Base-by-base conservation (phyloP, 35 echinoderm and acorn worm species). In the Heliocidaris tuberculata region DNA sequence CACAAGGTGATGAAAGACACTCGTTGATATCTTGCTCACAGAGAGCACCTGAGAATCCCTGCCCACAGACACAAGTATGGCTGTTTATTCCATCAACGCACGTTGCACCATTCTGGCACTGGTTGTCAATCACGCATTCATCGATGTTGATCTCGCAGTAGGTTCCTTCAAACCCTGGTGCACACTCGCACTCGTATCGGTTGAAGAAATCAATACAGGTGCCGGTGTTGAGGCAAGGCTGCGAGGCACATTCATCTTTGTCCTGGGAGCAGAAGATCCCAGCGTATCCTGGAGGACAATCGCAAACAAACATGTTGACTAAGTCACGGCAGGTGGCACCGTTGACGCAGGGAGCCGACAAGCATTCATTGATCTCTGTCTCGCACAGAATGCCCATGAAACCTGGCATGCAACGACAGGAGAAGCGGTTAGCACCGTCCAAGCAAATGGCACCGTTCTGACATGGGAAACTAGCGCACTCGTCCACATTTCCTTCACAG, bases 401-500 rank as follows among this genome's bases (percentile, higher is more conserved):
- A 2, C 98, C 98, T 8, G 60, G 59, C 32, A 48, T 42, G 90
- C 98, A 99, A 6, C 50, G 42, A 93, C 98, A 99, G 29, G 59
- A 86, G 87, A 95, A 99, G 24, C 93, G 50, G 31, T 99, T 96
- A 12, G 96, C 92, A n/a, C 94, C 87, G 70, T 99, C 98, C n/a
- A 96, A 93, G 86, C 98, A 99, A 21, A 60, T 94, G 3, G 94
- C 98, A 6, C 95, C 95, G 86, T 99, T 99, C 56, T 94, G 96
- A 95, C 98, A 99, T 2, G 97, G 96, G 30, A n/a, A 48, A 85
- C 95, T 96, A 6, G 94, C 78, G 86, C 98, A 99, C 88, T 99
- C 98, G 48, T 99, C 95, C 7, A 95, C 94, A 61, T 99, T 94
- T 8, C 97, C 89, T 86, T 96, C 98, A 47, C 98, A 99, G 31